phyloP scores from a whole-genome alignment of 2,888 invertebrate genomes.

The Mesochorus sp. region DNA sequence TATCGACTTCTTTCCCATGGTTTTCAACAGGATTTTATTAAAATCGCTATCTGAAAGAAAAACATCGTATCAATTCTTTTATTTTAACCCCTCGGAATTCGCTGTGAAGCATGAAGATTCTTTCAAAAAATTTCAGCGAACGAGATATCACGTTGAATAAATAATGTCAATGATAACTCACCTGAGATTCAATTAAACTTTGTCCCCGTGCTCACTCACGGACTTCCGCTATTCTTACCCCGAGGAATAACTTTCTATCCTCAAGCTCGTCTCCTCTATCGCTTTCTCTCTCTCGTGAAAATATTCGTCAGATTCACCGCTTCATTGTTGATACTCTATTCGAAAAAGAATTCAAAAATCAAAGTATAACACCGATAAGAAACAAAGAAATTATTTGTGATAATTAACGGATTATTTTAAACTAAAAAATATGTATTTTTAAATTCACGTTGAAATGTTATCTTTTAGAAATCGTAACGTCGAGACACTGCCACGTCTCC shows the following conservation, averaged over 20 bases:
- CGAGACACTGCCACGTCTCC: too few relatives aligned
- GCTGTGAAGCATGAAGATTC: neutral
- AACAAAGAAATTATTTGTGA: neutral
- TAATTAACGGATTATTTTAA: neutral
- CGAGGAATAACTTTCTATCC: slow-evolving; percentile 7
- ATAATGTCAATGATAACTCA: slow-evolving; percentile 24
- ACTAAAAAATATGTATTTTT: too few relatives aligned
- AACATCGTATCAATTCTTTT: too few relatives aligned
- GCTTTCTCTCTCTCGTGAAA: neutral
- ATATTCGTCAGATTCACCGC: slow-evolving; percentile 24
- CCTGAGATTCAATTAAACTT: slow-evolving; percentile 52
- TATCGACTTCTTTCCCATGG: too few relatives aligned
- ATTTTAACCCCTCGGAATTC: too few relatives aligned
- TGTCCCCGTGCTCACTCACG: slow-evolving; percentile 20
- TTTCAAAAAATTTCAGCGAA: neutral
- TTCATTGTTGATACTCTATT: slow-evolving; percentile 16
- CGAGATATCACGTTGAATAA: slow-evolving; percentile 33
- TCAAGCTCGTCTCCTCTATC: neutral
- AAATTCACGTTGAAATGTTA: too few relatives aligned
- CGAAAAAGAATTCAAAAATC: slow-evolving; percentile 1
- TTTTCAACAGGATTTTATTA: too few relatives aligned
- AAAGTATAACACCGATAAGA: neutral
- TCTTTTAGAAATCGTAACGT: too few relatives aligned
- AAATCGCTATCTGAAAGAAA: too few relatives aligned
- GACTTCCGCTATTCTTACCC: neutral